These are phyloP conservation scores for Rallus crepitans DNA, from an alignment of 2,797 vertebrate genomes.

Conservation along the genomic window DNA sequence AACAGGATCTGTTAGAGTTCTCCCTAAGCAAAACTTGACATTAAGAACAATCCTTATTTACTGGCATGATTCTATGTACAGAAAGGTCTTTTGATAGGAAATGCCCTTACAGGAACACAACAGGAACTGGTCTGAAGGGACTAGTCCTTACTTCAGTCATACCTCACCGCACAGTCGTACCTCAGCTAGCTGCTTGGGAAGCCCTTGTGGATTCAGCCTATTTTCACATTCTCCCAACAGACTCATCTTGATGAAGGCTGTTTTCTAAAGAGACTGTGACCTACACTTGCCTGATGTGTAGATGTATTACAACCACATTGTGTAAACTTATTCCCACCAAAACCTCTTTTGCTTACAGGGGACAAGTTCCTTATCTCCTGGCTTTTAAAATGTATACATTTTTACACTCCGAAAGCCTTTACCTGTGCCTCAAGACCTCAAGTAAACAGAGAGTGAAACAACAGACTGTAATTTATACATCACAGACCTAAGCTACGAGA, in stretches of 20 bases:
- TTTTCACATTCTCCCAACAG: neutral
- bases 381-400: neutral
- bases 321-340: rapidly evolving
- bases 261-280: neutral
- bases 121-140: neutral
- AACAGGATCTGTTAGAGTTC: neutral
- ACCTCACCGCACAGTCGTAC: neutral
- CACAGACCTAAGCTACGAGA: neutral
- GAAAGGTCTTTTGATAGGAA: neutral
- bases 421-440: neutral
- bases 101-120: rapidly evolving
- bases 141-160: neutral
- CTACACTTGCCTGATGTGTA: neutral
- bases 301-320: neutral
- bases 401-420: neutral
- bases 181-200: neutral
- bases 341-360: neutral
- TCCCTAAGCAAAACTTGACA: neutral
- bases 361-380: neutral
- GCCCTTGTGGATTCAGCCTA: neutral
- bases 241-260: neutral
- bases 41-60: neutral
- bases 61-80: neutral
- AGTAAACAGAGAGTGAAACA: neutral
- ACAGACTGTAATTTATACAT: neutral